Evolutionary conservation across 2,113 vertebrate genomes (phyloP).

Genomic region (Perccottus glenii): DNA sequence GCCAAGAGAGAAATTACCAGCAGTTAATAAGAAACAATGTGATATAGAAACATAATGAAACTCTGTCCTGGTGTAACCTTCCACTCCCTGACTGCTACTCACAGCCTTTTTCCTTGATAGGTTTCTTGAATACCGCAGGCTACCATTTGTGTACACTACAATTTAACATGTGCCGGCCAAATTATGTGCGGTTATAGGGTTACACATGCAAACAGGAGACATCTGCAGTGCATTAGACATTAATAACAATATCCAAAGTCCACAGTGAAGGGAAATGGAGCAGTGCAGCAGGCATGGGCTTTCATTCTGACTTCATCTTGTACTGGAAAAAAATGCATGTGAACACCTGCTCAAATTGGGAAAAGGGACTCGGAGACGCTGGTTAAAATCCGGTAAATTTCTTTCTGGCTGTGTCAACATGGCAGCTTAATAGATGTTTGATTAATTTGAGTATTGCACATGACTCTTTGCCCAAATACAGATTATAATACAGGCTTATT

Average conservation of each 20-base stretch:
- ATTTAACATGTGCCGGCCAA: conserved; percentile 2
- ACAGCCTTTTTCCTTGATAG: background rate
- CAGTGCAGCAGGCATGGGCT: conserved; percentile 8
- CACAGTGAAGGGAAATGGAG: conserved; percentile 29
- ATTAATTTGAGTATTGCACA: too few species aligned
- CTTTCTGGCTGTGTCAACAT: too few species aligned
- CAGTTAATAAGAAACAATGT: conserved; percentile 18
- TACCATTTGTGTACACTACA: background rate
- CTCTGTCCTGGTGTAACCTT: conserved; percentile 42
- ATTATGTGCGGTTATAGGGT: conserved; percentile 6
- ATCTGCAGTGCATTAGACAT: conserved; percentile 58
- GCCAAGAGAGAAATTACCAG: conserved; percentile 13
- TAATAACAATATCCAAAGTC: conserved; percentile 38
- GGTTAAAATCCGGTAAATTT: background rate
- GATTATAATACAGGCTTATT: too few species aligned
- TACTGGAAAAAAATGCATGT: too few species aligned
- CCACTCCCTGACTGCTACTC: background rate
- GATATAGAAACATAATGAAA: conserved; percentile 29
- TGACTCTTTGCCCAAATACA: too few species aligned
- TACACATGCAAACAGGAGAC: conserved; percentile 36
- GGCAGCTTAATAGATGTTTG: too few species aligned
- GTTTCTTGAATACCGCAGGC: background rate
- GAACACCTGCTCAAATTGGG: background rate
- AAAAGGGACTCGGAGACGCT: background rate
- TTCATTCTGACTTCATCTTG: background rate